phyloP scores from a whole-genome alignment of 1,140 invertebrate species.

The Solen grandis region DNA sequence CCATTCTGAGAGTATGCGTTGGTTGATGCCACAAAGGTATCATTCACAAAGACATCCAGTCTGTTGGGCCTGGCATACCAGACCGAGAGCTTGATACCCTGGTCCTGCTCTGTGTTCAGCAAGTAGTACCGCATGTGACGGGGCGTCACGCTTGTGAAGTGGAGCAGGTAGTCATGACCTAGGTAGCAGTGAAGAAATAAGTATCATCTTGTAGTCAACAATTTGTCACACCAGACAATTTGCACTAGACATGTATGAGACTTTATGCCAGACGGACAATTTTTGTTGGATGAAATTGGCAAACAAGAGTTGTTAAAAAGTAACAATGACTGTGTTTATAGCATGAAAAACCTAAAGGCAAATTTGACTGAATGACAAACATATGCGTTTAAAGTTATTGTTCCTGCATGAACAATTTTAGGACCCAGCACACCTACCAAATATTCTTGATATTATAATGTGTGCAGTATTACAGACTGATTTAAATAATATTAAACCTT shows the following conservation, averaged over 20 bases:
- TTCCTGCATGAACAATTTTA: too few species aligned
- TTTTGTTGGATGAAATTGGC: too few species aligned
- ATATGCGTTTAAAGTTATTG: too few species aligned
- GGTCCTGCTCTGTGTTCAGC: conserved; percentile 63
- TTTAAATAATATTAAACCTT: too few species aligned
- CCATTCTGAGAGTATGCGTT: too few species aligned
- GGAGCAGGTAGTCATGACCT: conserved; percentile 67
- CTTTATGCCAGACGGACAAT: not conserved
- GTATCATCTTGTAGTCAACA: not conserved
- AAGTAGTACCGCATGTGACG: conserved; percentile 69
- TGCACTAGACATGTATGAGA: not conserved
- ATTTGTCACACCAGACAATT: not conserved
- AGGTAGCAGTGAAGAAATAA: conserved; percentile 36
- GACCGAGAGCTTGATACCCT: conserved; percentile 67
- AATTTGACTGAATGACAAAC: too few species aligned
- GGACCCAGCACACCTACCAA: too few species aligned
- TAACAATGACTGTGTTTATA: too few species aligned
- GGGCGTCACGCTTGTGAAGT: conserved; percentile 74
- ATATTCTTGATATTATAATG: too few species aligned
- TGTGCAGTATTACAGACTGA: too few species aligned
- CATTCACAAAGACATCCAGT: conserved; percentile 74
- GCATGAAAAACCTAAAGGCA: too few species aligned
- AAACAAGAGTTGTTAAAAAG: too few species aligned
- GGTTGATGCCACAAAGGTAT: conserved; percentile 61
- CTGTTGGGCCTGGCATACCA: conserved; percentile 70